phyloP scores from a whole-genome alignment of 2,113 vertebrate species.

The Xiphorhynchus elegans region DNA sequence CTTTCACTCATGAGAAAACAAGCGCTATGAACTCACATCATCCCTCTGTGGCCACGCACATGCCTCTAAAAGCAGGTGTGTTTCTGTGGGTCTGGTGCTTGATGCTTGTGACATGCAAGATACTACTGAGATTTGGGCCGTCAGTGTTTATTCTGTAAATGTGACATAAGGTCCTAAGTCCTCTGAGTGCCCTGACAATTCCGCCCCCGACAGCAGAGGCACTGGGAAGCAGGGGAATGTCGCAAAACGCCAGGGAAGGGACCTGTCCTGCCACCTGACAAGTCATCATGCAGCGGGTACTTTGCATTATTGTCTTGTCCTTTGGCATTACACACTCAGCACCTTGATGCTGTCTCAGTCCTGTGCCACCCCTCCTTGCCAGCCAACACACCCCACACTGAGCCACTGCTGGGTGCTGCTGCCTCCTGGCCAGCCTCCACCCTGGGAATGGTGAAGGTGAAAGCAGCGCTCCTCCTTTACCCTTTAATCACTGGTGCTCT shows the following conservation, averaged over 20 bases:
- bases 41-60: background rate
- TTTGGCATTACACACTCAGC: background rate
- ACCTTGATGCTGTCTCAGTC: background rate
- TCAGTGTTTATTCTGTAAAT: background rate
- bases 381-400: background rate
- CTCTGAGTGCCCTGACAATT: background rate
- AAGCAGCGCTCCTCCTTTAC: background rate
- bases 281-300: background rate
- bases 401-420: fast-evolving
- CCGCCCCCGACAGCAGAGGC: background rate
- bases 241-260: fast-evolving
- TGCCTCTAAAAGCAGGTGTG: background rate
- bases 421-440: background rate
- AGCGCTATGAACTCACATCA: background rate
- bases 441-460: background rate
- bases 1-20: background rate
- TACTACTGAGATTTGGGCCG: background rate
- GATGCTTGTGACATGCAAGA: background rate
- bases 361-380: background rate
- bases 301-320: background rate
- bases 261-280: background rate
- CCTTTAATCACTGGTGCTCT: background rate
- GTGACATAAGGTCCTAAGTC: background rate
- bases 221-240: background rate
- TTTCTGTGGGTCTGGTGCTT: background rate